Conservation (phyloP, 2,888 invertebrate species). For the Polia nebulosa region DNA sequence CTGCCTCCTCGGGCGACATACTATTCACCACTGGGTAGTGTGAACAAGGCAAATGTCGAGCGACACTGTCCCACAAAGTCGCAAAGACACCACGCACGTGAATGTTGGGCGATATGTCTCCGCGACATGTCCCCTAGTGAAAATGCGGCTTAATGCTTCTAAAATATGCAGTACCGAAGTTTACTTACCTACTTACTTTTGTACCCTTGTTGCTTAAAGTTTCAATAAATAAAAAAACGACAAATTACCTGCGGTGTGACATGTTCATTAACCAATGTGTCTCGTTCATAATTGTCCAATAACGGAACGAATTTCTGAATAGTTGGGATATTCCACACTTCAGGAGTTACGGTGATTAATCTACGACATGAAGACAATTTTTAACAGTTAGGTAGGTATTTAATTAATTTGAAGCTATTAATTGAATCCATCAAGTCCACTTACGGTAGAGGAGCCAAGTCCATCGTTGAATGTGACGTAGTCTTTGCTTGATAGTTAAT, state of each 20-base stretch:
- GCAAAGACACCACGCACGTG: no score
- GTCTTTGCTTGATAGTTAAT: slow-evolving; percentile 95
- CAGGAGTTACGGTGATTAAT: slow-evolving; percentile 92
- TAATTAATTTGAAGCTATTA: slow-evolving; percentile 20
- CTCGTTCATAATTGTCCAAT: slow-evolving; percentile 96
- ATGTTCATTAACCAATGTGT: slow-evolving; percentile 94
- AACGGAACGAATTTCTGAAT: slow-evolving; percentile 94
- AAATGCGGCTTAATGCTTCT: no score
- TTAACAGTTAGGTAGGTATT: slow-evolving; percentile 20
- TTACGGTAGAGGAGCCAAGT: slow-evolving; percentile 95
- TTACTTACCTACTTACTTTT: background rate
- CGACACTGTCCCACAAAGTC: no score
- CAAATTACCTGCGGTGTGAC: slow-evolving; percentile 92
- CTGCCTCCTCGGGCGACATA: no score
- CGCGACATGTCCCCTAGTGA: no score
- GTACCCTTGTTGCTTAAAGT: no score
- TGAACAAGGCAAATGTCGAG: no score
- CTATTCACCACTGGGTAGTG: no score
- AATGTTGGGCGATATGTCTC: no score
- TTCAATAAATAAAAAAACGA: background rate
- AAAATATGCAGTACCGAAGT: background rate
- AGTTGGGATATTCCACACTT: slow-evolving; percentile 93
- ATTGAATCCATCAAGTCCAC: slow-evolving; percentile 74
- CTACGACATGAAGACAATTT: slow-evolving; percentile 84
- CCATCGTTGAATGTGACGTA: slow-evolving; percentile 92